Percentiles rank a stretch among this genome's conserved stretches.
Conservation (phyloP, 1,140 invertebrate species). For the Elysia chlorotica region DNA sequence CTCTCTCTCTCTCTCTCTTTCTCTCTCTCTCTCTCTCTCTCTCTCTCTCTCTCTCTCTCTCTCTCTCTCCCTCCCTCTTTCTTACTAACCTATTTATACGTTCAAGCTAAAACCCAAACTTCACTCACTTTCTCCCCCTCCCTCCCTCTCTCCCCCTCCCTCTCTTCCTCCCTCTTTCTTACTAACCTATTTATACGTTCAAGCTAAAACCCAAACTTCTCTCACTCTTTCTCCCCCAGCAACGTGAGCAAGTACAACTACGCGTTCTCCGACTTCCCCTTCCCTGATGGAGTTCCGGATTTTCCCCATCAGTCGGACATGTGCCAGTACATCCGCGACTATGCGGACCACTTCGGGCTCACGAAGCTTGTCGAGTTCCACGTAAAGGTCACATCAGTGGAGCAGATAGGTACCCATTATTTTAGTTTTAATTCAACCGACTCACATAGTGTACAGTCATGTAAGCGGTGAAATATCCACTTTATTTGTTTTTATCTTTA, state of each 20-base stretch:
- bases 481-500: too few species aligned
- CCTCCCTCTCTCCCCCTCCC: neutral
- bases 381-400: slow-evolving; percentile 37
- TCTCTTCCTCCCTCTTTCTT: neutral
- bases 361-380: slow-evolving; percentile 42
- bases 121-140: too few species aligned
- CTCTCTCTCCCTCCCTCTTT: neutral
- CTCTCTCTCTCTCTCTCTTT: too few species aligned
- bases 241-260: slow-evolving; percentile 61
- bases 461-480: too few species aligned
- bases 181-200: neutral
- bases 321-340: slow-evolving; percentile 53
- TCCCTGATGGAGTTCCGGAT: slow-evolving; percentile 49
- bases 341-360: slow-evolving; percentile 46
- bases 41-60: neutral
- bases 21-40: too few species aligned
- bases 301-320: slow-evolving; percentile 57
- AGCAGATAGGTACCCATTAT: slow-evolving; percentile 50
- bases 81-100: neutral
- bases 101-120: neutral
- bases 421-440: too few species aligned
- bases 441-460: too few species aligned
- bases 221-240: slow-evolving; percentile 34
- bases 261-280: slow-evolving; percentile 58
- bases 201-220: neutral